phyloP scores from a whole-genome alignment of 92 coral and sea anemone species.

The Montipora capitata region DNA sequence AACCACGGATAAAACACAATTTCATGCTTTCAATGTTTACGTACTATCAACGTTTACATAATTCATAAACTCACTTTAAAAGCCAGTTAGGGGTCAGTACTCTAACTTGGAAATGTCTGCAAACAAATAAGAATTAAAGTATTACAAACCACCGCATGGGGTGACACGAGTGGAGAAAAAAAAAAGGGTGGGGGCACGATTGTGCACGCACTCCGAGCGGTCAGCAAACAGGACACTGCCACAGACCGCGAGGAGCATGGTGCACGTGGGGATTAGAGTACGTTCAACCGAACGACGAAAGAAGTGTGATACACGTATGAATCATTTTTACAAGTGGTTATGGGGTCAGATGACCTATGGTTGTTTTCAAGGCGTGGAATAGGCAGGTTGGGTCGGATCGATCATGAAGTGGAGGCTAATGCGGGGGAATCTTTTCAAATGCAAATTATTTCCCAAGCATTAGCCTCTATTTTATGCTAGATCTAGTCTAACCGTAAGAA shows the following conservation, averaged over 20 bases:
- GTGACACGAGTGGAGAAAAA: background rate
- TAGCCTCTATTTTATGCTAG: too few species aligned
- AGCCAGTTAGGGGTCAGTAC: conserved; percentile 81
- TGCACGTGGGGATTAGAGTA: background rate
- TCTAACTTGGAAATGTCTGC: conserved; percentile 97
- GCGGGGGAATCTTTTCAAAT: too few species aligned
- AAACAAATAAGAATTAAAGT: conserved; percentile 78
- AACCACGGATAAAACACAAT: conserved; percentile 58
- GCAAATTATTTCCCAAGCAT: too few species aligned
- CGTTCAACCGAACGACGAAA: conserved; percentile 40
- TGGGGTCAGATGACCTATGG: conserved; percentile 85
- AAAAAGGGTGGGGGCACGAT: background rate
- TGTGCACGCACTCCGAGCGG: conserved; percentile 16
- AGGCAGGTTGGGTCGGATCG: too few species aligned
- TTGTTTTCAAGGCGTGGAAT: background rate
- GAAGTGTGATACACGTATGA: conserved; percentile 61
- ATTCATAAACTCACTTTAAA: conserved; percentile 74
- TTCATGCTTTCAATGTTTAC: conserved; percentile 14
- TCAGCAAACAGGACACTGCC: conserved; percentile 11
- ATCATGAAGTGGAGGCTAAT: too few species aligned
- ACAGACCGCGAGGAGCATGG: conserved; percentile 21
- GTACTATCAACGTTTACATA: conserved; percentile 45
- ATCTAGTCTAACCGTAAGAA: too few species aligned
- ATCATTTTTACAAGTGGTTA: conserved; percentile 67
- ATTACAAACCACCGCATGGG: conserved; percentile 47